Percentiles rank a stretch among this genome's conserved stretches.
phyloP scores from a whole-genome alignment of 2,888 invertebrate genomes.

The Carterocephalus palaemon region DNA sequence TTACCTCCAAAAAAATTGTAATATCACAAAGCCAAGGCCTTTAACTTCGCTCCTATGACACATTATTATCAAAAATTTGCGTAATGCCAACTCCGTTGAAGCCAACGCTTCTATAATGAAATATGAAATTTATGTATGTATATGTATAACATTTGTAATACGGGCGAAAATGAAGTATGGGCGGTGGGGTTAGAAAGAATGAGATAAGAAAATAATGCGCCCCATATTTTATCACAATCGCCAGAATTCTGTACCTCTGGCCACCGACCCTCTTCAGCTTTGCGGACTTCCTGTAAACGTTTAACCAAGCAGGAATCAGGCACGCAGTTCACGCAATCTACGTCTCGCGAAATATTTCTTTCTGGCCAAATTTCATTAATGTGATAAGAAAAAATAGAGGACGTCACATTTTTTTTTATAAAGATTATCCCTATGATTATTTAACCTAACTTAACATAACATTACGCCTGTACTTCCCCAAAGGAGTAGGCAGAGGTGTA shows the following conservation, averaged over 20 bases:
- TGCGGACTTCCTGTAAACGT: conserved; percentile 63
- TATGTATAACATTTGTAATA: conserved; percentile 75
- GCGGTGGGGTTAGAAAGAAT: conserved; percentile 74
- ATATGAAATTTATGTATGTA: too few relatives aligned
- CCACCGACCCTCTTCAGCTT: conserved; percentile 69
- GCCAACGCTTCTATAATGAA: conserved; percentile 62
- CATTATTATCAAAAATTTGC: conserved; percentile 66
- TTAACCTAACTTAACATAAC: too few relatives aligned
- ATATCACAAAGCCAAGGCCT: conserved; percentile 55
- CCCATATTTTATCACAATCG: conserved; percentile 78
- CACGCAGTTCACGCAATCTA: conserved; percentile 16
- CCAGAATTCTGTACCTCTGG: conserved; percentile 67
- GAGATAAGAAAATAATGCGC: conserved; percentile 78
- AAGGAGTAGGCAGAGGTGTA: too few relatives aligned
- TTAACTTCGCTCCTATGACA: conserved; percentile 52
- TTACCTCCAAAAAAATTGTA: conserved; percentile 47
- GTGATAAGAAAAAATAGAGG: conserved; percentile 11
- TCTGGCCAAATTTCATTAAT: conserved; percentile 1
- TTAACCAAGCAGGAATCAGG: conserved; percentile 51
- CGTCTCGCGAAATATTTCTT: conserved; percentile 16
- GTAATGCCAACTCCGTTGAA: conserved; percentile 64
- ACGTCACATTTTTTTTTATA: conserved; percentile 17
- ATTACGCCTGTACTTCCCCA: too few relatives aligned
- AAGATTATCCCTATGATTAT: conserved; percentile 18
- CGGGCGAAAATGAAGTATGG: conserved; percentile 71